Evolutionary conservation across 2,113 vertebrate genomes (phyloP).

Genomic region (Copsychus sechellarum): DNA sequence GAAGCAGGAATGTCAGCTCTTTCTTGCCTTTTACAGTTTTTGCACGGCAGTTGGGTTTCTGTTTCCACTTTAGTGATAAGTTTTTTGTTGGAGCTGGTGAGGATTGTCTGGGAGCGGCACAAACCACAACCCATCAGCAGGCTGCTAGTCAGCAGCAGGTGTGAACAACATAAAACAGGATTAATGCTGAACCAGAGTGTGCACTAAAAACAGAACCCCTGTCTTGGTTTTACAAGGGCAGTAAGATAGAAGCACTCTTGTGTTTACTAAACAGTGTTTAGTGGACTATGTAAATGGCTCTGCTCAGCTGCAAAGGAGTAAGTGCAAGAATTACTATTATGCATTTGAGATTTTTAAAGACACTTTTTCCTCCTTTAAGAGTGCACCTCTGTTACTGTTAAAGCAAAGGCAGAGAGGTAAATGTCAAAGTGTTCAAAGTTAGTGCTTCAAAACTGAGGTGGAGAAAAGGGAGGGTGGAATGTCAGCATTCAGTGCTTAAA

Average conservation of each 20-base stretch:
- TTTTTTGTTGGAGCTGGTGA: conserved; percentile 26
- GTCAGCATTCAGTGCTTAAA: not conserved
- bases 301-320: conserved; percentile 24
- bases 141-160: conserved; percentile 79
- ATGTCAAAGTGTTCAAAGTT: not conserved
- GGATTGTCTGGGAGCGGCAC: conserved; percentile 54
- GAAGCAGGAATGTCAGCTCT: not conserved
- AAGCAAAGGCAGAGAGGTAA: not conserved
- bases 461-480: not conserved
- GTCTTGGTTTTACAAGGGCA: conserved; percentile 65
- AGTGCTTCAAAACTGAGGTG: not conserved
- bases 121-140: conserved; percentile 71
- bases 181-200: conserved; percentile 74
- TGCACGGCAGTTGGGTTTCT: not conserved
- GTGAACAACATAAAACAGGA: conserved; percentile 86
- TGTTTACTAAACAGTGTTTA: conserved; percentile 80
- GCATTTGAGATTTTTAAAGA: conserved; percentile 5
- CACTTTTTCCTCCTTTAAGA: not conserved
- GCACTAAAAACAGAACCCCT: conserved; percentile 82
- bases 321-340: not conserved
- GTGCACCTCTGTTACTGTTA: not conserved
- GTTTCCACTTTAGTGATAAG: conserved; percentile 2
- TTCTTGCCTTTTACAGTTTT: not conserved
- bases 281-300: conserved; percentile 61
- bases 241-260: conserved; percentile 52